Evolutionary conservation across 2,888 invertebrate species (phyloP).

Genomic region (Pterostichus madidus): DNA sequence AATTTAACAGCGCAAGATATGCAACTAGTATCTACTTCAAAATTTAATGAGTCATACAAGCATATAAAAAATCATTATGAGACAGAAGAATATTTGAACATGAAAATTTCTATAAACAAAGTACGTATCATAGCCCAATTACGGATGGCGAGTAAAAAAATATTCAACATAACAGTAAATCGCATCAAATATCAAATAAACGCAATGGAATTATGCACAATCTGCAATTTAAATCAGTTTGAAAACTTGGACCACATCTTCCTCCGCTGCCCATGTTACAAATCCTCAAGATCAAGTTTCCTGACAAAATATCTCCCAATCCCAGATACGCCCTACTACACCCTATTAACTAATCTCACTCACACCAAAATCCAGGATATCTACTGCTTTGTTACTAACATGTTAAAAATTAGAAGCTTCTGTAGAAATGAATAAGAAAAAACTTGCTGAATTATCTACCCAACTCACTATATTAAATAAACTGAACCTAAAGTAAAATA

Average conservation of each 20-base stretch:
- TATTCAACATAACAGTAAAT: neutral
- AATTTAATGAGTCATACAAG: slow-evolving; percentile 4
- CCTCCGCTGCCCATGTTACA: no score
- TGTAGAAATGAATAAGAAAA: neutral
- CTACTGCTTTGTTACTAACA: neutral
- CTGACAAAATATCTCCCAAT: neutral
- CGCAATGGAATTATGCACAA: no score
- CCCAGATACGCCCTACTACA: neutral
- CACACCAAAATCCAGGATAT: neutral
- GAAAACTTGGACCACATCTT: no score
- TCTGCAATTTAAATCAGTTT: no score
- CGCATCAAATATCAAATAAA: no score
- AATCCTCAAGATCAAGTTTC: neutral
- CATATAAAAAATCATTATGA: no score
- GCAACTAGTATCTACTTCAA: neutral
- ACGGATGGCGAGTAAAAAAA: neutral
- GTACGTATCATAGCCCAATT: slow-evolving; percentile 1
- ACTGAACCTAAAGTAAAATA: no score
- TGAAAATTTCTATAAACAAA: slow-evolving; percentile 9
- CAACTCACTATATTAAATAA: neutral
- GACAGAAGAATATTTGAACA: neutral
- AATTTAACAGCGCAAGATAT: neutral
- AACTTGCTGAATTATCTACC: neutral
- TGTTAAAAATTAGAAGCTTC: neutral
- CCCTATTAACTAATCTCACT: neutral